Evolutionary conservation across 2,113 vertebrate genomes (phyloP).

Genomic region (Xiphorhynchus elegans): DNA sequence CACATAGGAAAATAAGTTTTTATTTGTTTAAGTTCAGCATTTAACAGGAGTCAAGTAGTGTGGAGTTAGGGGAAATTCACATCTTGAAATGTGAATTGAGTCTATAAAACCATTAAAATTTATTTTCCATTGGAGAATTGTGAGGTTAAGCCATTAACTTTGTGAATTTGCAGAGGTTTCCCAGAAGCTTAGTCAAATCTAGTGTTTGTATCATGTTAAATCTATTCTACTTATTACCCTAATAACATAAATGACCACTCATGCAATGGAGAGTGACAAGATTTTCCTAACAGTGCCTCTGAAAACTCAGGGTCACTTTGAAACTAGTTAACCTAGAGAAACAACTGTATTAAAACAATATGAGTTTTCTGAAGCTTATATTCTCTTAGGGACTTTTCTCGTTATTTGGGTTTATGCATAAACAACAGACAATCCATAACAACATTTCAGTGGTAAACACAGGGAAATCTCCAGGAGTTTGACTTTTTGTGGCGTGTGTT

Average conservation of each 20-base stretch:
- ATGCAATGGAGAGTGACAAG: constrained; percentile 55
- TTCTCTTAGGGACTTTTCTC: not conserved
- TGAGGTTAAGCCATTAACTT: constrained; percentile 73
- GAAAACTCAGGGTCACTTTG: constrained; percentile 66
- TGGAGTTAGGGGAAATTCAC: constrained; percentile 38
- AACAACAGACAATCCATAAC: not conserved
- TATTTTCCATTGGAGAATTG: constrained; percentile 72
- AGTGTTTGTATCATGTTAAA: constrained; percentile 57
- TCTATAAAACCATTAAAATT: constrained; percentile 66
- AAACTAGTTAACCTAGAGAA: constrained; percentile 40
- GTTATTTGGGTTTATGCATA: not conserved
- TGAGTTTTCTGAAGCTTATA: not conserved
- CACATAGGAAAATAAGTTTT: constrained; percentile 27
- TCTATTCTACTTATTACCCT: constrained; percentile 66
- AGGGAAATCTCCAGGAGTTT: not conserved
- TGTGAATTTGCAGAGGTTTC: constrained; percentile 71
- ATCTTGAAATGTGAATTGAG: constrained; percentile 34
- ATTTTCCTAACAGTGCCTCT: constrained; percentile 19
- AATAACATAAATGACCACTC: constrained; percentile 71
- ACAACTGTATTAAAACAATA: not conserved
- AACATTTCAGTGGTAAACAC: not conserved
- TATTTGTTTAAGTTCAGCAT: constrained; percentile 66
- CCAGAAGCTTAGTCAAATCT: constrained; percentile 72
- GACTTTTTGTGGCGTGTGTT: not conserved
- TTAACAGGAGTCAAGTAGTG: constrained; percentile 49